Percentiles rank a stretch among this genome's conserved stretches.
These are phyloP conservation scores for Pempheris klunzingeri DNA, from an alignment of 2,797 vertebrate genomes.

Conservation along the genomic window DNA sequence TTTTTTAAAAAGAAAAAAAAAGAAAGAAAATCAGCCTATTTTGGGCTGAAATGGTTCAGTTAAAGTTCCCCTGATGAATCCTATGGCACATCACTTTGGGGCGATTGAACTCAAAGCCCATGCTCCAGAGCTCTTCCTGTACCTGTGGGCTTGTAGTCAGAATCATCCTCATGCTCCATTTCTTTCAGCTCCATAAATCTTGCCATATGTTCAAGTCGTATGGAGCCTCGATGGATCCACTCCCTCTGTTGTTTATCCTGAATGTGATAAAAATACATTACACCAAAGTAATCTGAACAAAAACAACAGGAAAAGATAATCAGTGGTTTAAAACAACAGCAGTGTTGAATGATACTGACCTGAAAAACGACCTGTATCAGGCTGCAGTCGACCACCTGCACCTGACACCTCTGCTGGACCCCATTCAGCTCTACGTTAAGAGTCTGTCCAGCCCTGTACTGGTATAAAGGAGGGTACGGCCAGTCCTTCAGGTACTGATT, in stretches of 20 bases:
- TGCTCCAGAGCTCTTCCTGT: not conserved
- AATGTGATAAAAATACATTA: not conserved
- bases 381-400: conserved; percentile 91
- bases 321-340: not conserved
- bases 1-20: not conserved
- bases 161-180: not conserved
- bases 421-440: conserved; percentile 90
- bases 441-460: conserved; percentile 88
- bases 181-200: conserved; percentile 78
- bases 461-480: conserved; percentile 91
- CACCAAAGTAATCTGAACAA: not conserved
- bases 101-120: not conserved
- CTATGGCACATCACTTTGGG: not conserved
- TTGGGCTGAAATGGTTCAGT: not conserved
- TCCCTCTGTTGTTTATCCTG: conserved; percentile 89
- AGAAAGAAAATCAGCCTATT: not conserved
- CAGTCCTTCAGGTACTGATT: conserved; percentile 91
- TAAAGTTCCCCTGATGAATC: not conserved
- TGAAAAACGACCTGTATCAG: conserved; percentile 78
- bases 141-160: not conserved
- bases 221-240: conserved; percentile 94
- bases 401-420: conserved; percentile 89
- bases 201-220: conserved; percentile 91
- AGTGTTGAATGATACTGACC: conserved; percentile 48
- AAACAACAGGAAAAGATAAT: not conserved